Evolutionary conservation across 2,113 vertebrate species (phyloP).

Genomic region (Ictalurus furcatus): DNA sequence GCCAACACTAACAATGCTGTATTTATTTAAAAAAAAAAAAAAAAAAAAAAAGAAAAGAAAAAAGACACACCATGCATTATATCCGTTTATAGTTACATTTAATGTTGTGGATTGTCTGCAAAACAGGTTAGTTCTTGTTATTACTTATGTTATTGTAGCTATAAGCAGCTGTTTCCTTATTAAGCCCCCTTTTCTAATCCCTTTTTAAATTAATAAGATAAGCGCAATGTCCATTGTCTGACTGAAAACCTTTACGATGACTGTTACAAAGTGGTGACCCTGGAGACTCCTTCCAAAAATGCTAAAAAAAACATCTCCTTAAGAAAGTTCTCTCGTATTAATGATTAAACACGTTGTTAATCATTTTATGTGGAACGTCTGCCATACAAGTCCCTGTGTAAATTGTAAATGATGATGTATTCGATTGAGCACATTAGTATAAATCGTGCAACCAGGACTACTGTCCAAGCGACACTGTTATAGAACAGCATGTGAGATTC

Average conservation of each 20-base stretch:
- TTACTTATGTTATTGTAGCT: background rate
- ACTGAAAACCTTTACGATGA: background rate
- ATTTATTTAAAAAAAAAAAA: conserved; percentile 5
- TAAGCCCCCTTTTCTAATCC: background rate
- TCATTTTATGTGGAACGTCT: too few relatives aligned
- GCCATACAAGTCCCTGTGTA: background rate
- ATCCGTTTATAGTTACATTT: background rate
- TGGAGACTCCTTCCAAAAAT: background rate
- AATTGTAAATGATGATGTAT: background rate
- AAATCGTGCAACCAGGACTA: background rate
- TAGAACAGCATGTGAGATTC: background rate
- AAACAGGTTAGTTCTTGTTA: background rate
- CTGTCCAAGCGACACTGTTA: background rate
- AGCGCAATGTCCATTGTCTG: background rate
- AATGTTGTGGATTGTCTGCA: background rate
- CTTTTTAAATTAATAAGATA: background rate
- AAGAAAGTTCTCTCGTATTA: background rate
- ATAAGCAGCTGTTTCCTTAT: background rate
- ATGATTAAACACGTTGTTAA: background rate
- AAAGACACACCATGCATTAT: background rate
- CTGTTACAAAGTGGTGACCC: background rate
- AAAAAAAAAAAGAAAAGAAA: too few relatives aligned
- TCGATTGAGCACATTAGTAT: background rate
- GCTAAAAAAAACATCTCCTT: background rate
- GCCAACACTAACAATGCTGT: background rate